phyloP scores from a whole-genome alignment of 2,888 invertebrate species.

The Amiota mariae region DNA sequence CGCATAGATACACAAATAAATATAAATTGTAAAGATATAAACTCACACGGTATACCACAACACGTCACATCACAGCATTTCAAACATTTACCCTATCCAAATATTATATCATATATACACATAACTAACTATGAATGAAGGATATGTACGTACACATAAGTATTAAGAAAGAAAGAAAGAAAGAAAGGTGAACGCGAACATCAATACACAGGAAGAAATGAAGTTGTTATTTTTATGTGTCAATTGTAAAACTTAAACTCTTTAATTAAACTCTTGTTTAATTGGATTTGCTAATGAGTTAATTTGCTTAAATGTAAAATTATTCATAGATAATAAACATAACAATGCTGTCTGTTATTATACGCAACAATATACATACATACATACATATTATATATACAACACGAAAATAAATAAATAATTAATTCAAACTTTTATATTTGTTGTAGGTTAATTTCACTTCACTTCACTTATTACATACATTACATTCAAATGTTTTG shows the following conservation, averaged over 20 bases:
- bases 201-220: slow-evolving; percentile 17
- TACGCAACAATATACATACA: too few relatives aligned
- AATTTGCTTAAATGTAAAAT: slow-evolving; percentile 14
- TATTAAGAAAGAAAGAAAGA: not conserved
- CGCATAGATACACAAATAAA: slow-evolving; percentile 37
- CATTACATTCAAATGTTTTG: too few relatives aligned
- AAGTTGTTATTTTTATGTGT: not conserved
- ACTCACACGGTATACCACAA: slow-evolving; percentile 55
- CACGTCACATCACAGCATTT: slow-evolving; percentile 52
- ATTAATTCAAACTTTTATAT: not conserved
- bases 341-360: too few relatives aligned
- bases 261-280: slow-evolving; percentile 9
- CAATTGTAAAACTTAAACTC: not conserved
- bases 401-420: not conserved
- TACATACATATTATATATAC: too few relatives aligned
- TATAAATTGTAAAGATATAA: too few relatives aligned
- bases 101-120: slow-evolving; percentile 20
- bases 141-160: slow-evolving; percentile 2
- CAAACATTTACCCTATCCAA: too few relatives aligned
- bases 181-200: slow-evolving; percentile 7
- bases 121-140: slow-evolving; percentile 15
- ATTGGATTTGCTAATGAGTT: slow-evolving; percentile 8
- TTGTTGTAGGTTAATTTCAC: too few relatives aligned
- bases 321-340: not conserved
- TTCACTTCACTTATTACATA: too few relatives aligned